Conservation (phyloP, 30 jellyfish, hydroid and myxozoan species). For the Aurelia aurita complex sp. Pacific region DNA sequence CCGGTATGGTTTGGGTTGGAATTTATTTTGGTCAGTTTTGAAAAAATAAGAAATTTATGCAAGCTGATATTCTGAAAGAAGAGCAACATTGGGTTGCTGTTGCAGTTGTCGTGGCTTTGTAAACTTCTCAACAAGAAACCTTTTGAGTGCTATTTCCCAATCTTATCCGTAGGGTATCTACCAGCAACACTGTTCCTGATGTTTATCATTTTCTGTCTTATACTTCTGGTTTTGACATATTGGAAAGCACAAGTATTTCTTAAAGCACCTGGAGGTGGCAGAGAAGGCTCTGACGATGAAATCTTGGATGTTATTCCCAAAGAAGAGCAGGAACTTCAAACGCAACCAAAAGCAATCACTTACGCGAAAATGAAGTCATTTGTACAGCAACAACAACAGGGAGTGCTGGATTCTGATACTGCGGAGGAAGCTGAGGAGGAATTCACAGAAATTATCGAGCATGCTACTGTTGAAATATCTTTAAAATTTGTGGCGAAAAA, state of each 20-base stretch:
- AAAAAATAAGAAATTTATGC: too few species aligned
- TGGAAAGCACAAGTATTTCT: constrained; percentile 49
- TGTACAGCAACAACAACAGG: neutral
- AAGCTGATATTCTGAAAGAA: too few species aligned
- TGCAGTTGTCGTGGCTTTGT: too few species aligned
- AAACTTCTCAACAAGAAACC: too few species aligned
- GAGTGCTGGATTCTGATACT: neutral
- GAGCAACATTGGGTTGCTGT: too few species aligned
- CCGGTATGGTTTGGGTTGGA: too few species aligned
- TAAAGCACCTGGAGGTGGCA: neutral
- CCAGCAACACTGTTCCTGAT: constrained; percentile 49
- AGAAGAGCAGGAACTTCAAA: neutral
- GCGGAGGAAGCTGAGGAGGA: constrained; percentile 5
- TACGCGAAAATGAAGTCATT: constrained; percentile 9
- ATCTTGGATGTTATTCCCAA: neutral
- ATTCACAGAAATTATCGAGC: constrained; percentile 9
- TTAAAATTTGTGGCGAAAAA: neutral
- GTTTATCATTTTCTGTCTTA: constrained; percentile 22
- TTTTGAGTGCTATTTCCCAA: neutral
- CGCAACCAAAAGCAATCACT: neutral
- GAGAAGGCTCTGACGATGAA: neutral
- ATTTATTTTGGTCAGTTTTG: too few species aligned
- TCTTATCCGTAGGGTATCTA: constrained; percentile 54
- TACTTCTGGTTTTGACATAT: constrained; percentile 28
- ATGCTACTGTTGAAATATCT: constrained; percentile 10